phyloP scores from a whole-genome alignment of 2,888 invertebrate genomes.

The Muscina levida region DNA sequence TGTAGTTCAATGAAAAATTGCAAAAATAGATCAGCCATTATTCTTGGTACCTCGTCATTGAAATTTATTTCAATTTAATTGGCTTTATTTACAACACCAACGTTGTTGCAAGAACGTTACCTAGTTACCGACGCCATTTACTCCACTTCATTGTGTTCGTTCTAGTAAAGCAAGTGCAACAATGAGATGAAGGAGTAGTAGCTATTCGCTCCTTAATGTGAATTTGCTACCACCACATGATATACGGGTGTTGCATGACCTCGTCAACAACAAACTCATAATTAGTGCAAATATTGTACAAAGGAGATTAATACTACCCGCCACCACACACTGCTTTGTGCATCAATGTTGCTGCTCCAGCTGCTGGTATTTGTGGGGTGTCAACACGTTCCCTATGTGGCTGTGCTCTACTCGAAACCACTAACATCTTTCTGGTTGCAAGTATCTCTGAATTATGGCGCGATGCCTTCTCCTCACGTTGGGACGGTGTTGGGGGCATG shows the following conservation, averaged over 20 bases:
- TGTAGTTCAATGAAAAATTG: slow-evolving; percentile 40
- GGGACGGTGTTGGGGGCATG: background rate
- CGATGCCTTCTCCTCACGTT: background rate
- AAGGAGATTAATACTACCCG: slow-evolving; percentile 27
- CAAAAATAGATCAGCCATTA: slow-evolving; percentile 22
- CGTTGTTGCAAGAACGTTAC: slow-evolving; percentile 14
- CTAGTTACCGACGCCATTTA: background rate
- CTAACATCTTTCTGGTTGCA: background rate
- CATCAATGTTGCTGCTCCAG: background rate
- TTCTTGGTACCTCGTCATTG: slow-evolving; percentile 7
- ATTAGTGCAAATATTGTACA: slow-evolving; percentile 67
- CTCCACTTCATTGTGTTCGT: background rate
- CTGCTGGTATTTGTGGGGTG: background rate
- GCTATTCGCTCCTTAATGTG: slow-evolving; percentile 68
- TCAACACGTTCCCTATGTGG: slow-evolving; percentile 52
- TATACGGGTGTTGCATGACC: slow-evolving; percentile 62
- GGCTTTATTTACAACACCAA: slow-evolving; percentile 71
- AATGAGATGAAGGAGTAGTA: background rate
- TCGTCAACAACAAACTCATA: slow-evolving; percentile 70
- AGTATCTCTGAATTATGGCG: background rate
- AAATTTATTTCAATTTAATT: slow-evolving; percentile 75
- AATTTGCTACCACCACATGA: slow-evolving; percentile 60
- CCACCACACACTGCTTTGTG: background rate
- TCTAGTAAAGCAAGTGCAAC: background rate
- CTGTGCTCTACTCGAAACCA: background rate